Evolutionary conservation across 2,113 vertebrate genomes (phyloP).

Genomic region (Gavialis gangeticus): DNA sequence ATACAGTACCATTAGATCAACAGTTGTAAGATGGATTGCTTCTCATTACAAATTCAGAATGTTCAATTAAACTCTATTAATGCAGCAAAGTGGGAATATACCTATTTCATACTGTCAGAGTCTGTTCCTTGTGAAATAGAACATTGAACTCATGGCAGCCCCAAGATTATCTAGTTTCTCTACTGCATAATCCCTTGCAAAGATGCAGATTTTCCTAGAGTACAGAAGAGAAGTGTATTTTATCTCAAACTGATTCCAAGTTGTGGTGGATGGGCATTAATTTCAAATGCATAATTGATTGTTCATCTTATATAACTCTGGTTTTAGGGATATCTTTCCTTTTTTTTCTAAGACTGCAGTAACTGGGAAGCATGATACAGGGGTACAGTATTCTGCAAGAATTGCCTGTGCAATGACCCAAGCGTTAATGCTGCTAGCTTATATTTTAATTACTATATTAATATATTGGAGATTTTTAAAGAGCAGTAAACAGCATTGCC

Average conservation of each 20-base stretch:
- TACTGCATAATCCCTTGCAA: neutral
- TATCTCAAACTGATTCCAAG: neutral
- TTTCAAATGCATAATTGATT: neutral
- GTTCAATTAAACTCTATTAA: neutral
- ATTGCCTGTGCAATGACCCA: neutral
- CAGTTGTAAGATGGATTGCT: neutral
- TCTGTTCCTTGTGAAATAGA: neutral
- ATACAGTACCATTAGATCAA: neutral
- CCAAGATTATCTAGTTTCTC: neutral
- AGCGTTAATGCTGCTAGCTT: neutral
- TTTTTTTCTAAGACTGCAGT: neutral
- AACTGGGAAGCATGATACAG: neutral
- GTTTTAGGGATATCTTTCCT: neutral
- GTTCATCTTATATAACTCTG: neutral
- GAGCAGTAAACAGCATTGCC: conserved; percentile 23
- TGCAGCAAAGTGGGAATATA: neutral
- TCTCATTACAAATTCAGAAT: conserved; percentile 4
- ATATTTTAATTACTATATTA: conserved; percentile 5
- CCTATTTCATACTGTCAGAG: neutral
- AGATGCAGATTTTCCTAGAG: neutral
- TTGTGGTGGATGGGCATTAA: accelerated
- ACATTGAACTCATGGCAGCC: neutral
- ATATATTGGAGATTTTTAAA: conserved; percentile 25
- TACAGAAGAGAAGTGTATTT: neutral
- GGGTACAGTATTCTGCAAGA: accelerated